Evolutionary conservation across 1,140 invertebrate species (phyloP), one percentile per base, ranked within the genome.

Genomic region (Habropoda laboriosa): DNA sequence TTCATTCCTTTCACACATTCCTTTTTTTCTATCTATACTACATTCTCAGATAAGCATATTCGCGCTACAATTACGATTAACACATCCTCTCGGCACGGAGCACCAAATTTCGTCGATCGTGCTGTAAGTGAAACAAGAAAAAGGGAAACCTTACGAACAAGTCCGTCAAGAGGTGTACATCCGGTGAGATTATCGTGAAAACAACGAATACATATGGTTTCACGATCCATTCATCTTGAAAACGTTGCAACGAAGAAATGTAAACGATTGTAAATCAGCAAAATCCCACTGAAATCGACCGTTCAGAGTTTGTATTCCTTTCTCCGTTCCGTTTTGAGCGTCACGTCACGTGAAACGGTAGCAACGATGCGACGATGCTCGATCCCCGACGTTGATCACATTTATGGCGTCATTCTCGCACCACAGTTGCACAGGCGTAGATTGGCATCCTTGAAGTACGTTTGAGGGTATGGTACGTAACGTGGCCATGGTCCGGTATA

Each of bases 371-470:
- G 47, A 79, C 71, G 68, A 55, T 30, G 82, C 61, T 16, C 72
- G 68, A 60, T 78, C 66, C 71, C 47, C 63, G 64, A 72, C 42
- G 53, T 81, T 81, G 57, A 60, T 61, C 73, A 67, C 75, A 53
- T 79, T 68, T 40, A 51, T 30, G 55, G 53, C 63, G 53, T 51
- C 35, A 60, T 82, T 83, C 80, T 86, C 83, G 80, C 85, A 71
- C 83, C 80, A 86, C 74, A 87, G 87, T 90, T 88, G 85, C 87
- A 88, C 87, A 89, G 90, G 76, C 87, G 87, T 89, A 90, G 86
- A 89, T 86, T 89, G 86, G 82, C 86, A 86, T 92, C 86, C 80
- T 89, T 92, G 82, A 90, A 92, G 87, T 92, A 91, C 87, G 87
- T 89, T 38, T 49, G 64, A 1, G 68, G 63, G 53, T 77, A 76